Percentiles rank a stretch among this genome's conserved stretches.
Evolutionary conservation across 1,140 invertebrate genomes (phyloP).

Genomic region (Saccostrea glomerata): DNA sequence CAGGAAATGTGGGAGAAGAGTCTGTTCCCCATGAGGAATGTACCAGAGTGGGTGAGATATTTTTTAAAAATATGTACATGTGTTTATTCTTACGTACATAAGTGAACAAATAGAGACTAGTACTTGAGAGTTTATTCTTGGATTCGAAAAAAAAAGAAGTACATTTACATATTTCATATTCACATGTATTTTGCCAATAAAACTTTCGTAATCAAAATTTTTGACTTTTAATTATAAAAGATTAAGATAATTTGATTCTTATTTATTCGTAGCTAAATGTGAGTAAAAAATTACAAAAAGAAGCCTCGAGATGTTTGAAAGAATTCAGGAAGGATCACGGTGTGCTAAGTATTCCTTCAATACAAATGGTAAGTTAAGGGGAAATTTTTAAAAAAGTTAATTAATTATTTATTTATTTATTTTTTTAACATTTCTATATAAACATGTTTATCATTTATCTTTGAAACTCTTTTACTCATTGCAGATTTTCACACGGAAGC

Average conservation of each 20-base stretch:
- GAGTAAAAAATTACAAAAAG: background rate
- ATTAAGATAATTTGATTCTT: background rate
- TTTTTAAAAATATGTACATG: too few relatives aligned
- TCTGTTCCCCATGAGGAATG: slow-evolving; percentile 12
- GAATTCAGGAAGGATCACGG: slow-evolving; percentile 9
- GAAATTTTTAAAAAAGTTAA: background rate
- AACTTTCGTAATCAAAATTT: too few relatives aligned
- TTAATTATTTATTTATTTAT: too few relatives aligned
- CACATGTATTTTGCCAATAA: too few relatives aligned
- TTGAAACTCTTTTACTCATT: background rate
- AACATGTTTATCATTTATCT: background rate
- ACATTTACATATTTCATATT: too few relatives aligned
- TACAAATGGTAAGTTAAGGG: slow-evolving; percentile 6
- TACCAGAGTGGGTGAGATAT: slow-evolving; percentile 38
- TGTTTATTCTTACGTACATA: too few relatives aligned
- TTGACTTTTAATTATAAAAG: background rate
- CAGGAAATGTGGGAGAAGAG: slow-evolving; percentile 40
- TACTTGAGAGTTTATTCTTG: too few relatives aligned
- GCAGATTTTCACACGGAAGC: slow-evolving; percentile 18
- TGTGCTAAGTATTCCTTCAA: background rate
- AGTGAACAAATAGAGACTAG: too few relatives aligned
- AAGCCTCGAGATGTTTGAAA: slow-evolving; percentile 8
- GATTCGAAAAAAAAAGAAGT: too few relatives aligned
- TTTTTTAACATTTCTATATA: background rate
- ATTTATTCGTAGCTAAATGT: background rate